Base-by-base conservation (phyloP, 2,888 invertebrate species). In the Sarcophaga rosellei region DNA sequence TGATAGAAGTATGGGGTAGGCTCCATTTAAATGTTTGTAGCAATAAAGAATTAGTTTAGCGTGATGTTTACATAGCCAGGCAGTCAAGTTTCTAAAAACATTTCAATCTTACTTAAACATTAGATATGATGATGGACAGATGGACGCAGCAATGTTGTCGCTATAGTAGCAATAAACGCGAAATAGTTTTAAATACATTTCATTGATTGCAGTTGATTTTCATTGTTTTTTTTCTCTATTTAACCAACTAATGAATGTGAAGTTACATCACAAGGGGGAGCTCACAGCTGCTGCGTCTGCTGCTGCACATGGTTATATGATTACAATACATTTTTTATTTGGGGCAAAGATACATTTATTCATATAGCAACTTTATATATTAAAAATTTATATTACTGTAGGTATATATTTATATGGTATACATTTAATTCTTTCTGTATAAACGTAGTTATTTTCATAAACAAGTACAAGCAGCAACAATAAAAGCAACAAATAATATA, bases 211-310 rank as follows among this genome's bases (percentile, higher is more conserved):
- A 69, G 6, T 44, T 21, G 23, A 20, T 44, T 72, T 35, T 23
- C 35, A 15, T n/a, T 44, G 2, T 17, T 57, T 25, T 57, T n/a
- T 25, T 23, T 23, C 20, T 68, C 15, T 47, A 66, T 68, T 45
- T 45, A 69, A 47, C 35, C 20, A 75, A 65, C 12, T 53, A 44
- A 8, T 57, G 35, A 79, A 72, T 59, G 21, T 73, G 23, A 59
- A 25, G 80, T 80, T 80, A 80, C 73, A 73, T 80, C 80, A 80
- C 15, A 73, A 59, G 25, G n/a, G 44, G 57, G 4, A 15, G 57
- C 65, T 10, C 47, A 23, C 47, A 23, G 57, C 10, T 70, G 35
- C 35, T 53, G 10, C 17, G n/a, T 53, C 12, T 6, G 57, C 12
- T 62, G 53, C 8, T 79, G 10, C n/a, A 45, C 21, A 65, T 25